Percentiles rank a stretch among this genome's conserved stretches.
Evolutionary conservation across 1,140 invertebrate species (phyloP).

Genomic region (Drosophila obscura): DNA sequence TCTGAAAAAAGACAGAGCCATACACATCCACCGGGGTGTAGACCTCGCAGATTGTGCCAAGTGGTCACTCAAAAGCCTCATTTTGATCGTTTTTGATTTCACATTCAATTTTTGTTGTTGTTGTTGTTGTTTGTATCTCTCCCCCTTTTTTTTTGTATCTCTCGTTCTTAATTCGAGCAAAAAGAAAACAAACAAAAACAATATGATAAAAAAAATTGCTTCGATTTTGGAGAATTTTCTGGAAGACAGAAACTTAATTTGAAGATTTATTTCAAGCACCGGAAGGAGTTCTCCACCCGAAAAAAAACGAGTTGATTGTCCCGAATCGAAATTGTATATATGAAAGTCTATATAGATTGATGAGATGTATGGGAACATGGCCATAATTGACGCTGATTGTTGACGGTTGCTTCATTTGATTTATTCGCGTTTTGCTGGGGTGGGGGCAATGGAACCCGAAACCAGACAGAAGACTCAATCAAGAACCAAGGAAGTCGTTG

Average conservation of each 20-base stretch:
- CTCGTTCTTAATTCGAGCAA: conserved; percentile 54
- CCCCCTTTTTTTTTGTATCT: conserved; percentile 48
- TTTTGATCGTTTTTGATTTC: conserved; percentile 77
- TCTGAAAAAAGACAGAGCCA: conserved; percentile 23
- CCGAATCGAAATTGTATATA: conserved; percentile 42
- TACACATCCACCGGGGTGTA: conserved; percentile 49
- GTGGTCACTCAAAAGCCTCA: conserved; percentile 75
- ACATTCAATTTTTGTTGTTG: conserved; percentile 41
- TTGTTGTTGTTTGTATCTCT: conserved; percentile 22
- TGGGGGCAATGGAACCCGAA: conserved; percentile 54
- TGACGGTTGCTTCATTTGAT: conserved; percentile 34
- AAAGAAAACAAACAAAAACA: not conserved
- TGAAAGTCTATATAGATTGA: conserved; percentile 20
- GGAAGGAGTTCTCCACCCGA: conserved; percentile 54
- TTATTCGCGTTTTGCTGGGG: not conserved
- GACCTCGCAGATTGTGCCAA: conserved; percentile 70
- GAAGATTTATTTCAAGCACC: conserved; percentile 80
- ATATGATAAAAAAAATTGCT: conserved; percentile 53
- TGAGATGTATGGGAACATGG: conserved; percentile 32
- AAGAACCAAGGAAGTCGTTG: conserved; percentile 15
- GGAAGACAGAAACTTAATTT: conserved; percentile 72
- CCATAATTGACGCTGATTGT: conserved; percentile 75
- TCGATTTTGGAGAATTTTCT: conserved; percentile 77
- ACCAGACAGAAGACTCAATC: conserved; percentile 25
- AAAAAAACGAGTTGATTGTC: conserved; percentile 64